Base-by-base conservation (phyloP, 2,888 invertebrate genomes). In the Pheosia tremula region DNA sequence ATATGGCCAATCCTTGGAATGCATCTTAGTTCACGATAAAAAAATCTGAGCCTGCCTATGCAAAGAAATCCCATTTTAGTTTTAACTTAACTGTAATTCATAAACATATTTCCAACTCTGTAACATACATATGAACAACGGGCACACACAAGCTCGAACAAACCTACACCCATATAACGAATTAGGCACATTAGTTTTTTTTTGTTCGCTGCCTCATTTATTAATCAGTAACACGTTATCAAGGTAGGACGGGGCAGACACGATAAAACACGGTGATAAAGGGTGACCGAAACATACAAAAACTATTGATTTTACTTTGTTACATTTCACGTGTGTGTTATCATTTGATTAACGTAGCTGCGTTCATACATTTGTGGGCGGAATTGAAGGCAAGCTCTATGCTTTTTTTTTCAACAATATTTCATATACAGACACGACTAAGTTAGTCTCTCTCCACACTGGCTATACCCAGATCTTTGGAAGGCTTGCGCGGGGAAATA, bases 211-310 rank as follows among this genome's bases (percentile, higher is more conserved):
- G 64, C 60, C 56, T 62, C 73, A 69, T 78, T 83, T 87, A 89
- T 88, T 84, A 88, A 90, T 90, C 89, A 86, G 89, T 86, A 85
- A 85, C 84, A 70, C 83, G 84, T 86, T 91, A 92, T 91, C 91
- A 77, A 72, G 69, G 75, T 69, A 77, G 73, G 76, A 81, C 76
- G 78, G 74, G 79, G 78, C 78, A 77, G 84, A 83, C 81, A 82
- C 76, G 91, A 92, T 90, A 90, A 90, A 86, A 79, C 75, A 73
- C 71, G 60, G 67, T 67, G 91, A 91, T 91, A 90, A 87, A 79
- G 69, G 74, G 71, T 77, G 78, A 79, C 81, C 79, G 77, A 84
- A 86, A 86, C 83, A 85, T 84, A 74, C n/a, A 79, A 80, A 83
- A 24, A 81, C 80, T 90, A 91, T 91, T 86, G 90, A 90, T 91